phyloP scores from a whole-genome alignment of 2,113 vertebrate species.

The Butastur rufipennis region DNA sequence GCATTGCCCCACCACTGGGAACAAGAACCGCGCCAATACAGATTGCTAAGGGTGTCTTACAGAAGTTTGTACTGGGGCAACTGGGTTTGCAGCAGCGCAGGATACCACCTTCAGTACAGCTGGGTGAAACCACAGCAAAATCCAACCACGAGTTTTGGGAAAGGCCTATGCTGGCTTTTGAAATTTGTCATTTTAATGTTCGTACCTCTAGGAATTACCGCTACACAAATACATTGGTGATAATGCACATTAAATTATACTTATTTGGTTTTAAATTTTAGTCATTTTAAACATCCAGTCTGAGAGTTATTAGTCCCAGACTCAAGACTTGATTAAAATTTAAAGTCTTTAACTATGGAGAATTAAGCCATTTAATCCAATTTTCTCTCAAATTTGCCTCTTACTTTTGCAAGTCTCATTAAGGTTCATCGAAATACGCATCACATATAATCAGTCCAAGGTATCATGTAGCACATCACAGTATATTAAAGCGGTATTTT shows the following conservation, averaged over 20 bases:
- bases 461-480: not conserved
- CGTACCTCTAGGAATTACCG: not conserved
- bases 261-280: not conserved
- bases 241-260: not conserved
- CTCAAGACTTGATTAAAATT: not conserved
- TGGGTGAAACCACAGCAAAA: not conserved
- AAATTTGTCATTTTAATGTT: not conserved
- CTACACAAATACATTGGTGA: not conserved
- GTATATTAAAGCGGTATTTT: not conserved
- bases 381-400: conserved; percentile 6
- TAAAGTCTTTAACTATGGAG: not conserved
- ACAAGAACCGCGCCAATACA: not conserved
- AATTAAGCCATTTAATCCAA: not conserved
- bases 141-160: not conserved
- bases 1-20: not conserved
- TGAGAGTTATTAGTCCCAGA: not conserved
- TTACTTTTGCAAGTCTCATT: not conserved
- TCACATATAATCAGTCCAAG: not conserved
- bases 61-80: not conserved
- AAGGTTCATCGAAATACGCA: not conserved
- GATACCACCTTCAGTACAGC: not conserved
- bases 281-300: not conserved
- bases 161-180: not conserved
- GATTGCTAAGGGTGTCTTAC: not conserved
- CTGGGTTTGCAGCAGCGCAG: not conserved